Conservation (phyloP, 2,113 vertebrate genomes). For the Platysternon megacephalum region DNA sequence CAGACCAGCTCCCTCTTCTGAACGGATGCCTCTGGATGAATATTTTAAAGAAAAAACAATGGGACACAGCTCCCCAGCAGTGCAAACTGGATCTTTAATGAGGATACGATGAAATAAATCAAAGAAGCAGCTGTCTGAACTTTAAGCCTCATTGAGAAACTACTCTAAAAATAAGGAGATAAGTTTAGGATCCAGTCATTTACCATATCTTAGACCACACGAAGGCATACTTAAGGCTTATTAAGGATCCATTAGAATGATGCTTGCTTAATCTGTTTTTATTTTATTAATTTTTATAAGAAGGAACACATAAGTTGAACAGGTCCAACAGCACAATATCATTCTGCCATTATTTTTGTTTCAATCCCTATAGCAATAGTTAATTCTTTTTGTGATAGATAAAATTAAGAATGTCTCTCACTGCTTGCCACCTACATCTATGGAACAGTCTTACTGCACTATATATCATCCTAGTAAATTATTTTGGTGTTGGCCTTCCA, state of each 20-base stretch:
- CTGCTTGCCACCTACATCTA: accelerated
- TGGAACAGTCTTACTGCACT: not conserved
- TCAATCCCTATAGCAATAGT: not conserved
- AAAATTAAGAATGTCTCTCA: not conserved
- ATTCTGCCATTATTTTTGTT: not conserved
- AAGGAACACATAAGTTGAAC: not conserved
- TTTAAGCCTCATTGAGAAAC: not conserved
- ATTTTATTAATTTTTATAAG: not conserved
- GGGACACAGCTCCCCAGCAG: not conserved
- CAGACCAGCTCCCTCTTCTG: not conserved
- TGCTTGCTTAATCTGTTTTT: not conserved
- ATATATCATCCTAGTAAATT: not conserved
- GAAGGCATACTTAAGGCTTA: not conserved
- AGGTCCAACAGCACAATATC: not conserved
- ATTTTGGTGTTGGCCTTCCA: not conserved
- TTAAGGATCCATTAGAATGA: not conserved
- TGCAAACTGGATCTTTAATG: not conserved
- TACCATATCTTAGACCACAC: not conserved
- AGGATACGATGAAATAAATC: not conserved
- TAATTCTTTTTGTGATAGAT: not conserved
- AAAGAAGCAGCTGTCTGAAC: not conserved
- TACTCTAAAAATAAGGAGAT: not conserved
- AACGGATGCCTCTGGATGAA: not conserved
- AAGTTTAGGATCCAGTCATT: not conserved
- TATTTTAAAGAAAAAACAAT: not conserved